Percentiles rank a stretch among this genome's conserved stretches.
These are phyloP conservation scores for Mellilla xanthometata DNA, from an alignment of 2,888 invertebrate genomes.

Conservation along the genomic window DNA sequence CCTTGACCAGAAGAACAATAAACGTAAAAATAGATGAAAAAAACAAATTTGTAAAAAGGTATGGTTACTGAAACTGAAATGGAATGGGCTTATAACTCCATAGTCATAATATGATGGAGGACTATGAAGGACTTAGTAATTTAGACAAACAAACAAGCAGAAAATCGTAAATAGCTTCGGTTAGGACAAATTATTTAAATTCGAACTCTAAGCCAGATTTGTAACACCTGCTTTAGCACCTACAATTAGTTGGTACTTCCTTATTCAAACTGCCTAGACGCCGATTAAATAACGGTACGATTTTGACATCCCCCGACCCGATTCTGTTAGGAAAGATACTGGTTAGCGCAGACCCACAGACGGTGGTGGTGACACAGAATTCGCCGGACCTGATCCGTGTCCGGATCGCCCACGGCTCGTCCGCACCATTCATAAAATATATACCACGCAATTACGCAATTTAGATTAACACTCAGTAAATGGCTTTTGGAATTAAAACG, in stretches of 20 bases:
- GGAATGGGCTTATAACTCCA: no score
- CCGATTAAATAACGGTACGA: conserved; percentile 21
- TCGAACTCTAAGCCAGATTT: conserved; percentile 10
- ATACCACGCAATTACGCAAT: conserved; percentile 68
- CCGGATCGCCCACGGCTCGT: conserved; percentile 74
- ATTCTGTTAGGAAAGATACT: conserved; percentile 42
- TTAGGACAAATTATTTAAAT: conserved; percentile 12
- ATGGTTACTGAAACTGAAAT: no score
- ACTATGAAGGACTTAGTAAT: background rate
- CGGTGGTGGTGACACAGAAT: conserved; percentile 55
- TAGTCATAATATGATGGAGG: no score
- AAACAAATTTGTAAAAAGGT: no score
- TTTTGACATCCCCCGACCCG: conserved; percentile 28
- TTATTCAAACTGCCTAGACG: conserved; percentile 18
- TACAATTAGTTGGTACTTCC: conserved; percentile 25
- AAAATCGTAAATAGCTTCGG: no score
- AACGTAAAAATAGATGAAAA: no score
- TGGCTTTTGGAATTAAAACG: conserved; percentile 48
- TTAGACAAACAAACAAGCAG: conserved; percentile 15
- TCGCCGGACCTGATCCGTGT: conserved; percentile 44
- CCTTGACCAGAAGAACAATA: conserved; percentile 23
- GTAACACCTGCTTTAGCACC: conserved; percentile 21
- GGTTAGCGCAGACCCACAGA: conserved; percentile 25
- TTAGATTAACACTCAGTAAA: conserved; percentile 48
- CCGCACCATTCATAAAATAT: conserved; percentile 63